phyloP scores from a whole-genome alignment of 2,888 invertebrate species.

The Thecophora atra region DNA sequence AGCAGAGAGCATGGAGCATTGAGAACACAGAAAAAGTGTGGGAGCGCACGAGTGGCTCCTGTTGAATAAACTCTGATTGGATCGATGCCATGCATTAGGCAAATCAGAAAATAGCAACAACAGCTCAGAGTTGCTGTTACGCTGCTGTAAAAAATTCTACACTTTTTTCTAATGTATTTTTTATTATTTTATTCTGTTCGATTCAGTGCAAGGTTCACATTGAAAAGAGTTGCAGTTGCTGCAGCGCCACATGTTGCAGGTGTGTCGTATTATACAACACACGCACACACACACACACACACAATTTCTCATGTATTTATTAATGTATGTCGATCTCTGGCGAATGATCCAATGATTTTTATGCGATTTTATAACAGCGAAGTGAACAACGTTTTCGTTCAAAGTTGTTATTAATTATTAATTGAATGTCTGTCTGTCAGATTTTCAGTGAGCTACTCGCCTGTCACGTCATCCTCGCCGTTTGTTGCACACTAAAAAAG shows the following conservation, averaged over 20 bases:
- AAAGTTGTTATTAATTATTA: too few species aligned
- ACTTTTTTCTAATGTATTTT: not conserved
- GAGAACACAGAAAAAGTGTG: not conserved
- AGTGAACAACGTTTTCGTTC: too few species aligned
- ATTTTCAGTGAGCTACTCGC: not conserved
- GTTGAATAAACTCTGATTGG: not conserved
- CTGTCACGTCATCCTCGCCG: not conserved
- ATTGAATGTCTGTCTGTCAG: not conserved
- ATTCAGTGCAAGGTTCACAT: too few species aligned
- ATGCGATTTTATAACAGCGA: too few species aligned
- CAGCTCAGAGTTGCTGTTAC: not conserved
- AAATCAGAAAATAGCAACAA: constrained; percentile 8
- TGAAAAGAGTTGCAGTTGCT: too few species aligned
- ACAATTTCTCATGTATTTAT: too few species aligned
- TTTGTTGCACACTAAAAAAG: not conserved
- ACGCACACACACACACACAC: too few species aligned
- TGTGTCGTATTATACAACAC: too few species aligned
- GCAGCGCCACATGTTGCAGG: too few species aligned
- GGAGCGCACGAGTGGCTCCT: not conserved
- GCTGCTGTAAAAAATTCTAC: not conserved
- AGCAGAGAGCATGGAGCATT: not conserved
- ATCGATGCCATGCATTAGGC: constrained; percentile 27
- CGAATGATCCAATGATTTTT: too few species aligned
- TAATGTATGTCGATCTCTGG: too few species aligned
- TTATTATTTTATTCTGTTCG: not conserved